Base-by-base conservation (phyloP, 92 coral and sea anemone species). In the Epizoanthus illoricatus region DNA sequence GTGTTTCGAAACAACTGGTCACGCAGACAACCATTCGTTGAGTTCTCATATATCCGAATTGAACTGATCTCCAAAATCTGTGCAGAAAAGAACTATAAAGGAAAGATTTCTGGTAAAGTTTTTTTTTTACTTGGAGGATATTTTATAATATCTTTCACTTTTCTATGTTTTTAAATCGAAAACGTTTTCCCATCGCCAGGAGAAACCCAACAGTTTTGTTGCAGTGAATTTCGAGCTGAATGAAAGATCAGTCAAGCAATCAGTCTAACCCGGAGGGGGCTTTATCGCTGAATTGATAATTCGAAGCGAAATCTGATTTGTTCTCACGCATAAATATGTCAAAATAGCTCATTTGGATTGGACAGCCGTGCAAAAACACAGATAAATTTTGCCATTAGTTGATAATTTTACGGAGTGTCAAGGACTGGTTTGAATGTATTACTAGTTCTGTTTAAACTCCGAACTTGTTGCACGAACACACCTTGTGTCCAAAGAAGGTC, bases 161-260 rank as follows among this genome's bases (percentile, higher is more conserved):
- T 19, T 45, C 28, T 7, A 3, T 20, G 7, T 64, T 19, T 63
- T 78, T 24, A 21, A 40, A 20, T 39, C 13, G 10, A 18, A 63
- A 78, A 42, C 45, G 24, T 43, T 62, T 41, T 12, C 16, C 16
- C 4, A 15, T 78, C 45, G 82, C 71, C 24, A 7, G 9, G 5
- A 78, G 56, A 64, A 78, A 64, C 82, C 42, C 82, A 45, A 78
- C 82, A 78, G 82, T 62, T 63, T 43, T 78, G 60, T n/a, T 2
- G 57, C 10, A 23, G 43, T 17, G 9, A 24, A 73, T 61, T 7
- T 45, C 19, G 21, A 59, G 24, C 3, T 45, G 28, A 39, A 23
- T 11, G 59, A 43, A 42, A 43, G 69, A 64, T 45, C 61, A 62
- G 59, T 78, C 61, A 78, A 42, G 71, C 82, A 57, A 74, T 62